phyloP scores from a whole-genome alignment of 2,113 vertebrate species.

The Ceratotherium simum region DNA sequence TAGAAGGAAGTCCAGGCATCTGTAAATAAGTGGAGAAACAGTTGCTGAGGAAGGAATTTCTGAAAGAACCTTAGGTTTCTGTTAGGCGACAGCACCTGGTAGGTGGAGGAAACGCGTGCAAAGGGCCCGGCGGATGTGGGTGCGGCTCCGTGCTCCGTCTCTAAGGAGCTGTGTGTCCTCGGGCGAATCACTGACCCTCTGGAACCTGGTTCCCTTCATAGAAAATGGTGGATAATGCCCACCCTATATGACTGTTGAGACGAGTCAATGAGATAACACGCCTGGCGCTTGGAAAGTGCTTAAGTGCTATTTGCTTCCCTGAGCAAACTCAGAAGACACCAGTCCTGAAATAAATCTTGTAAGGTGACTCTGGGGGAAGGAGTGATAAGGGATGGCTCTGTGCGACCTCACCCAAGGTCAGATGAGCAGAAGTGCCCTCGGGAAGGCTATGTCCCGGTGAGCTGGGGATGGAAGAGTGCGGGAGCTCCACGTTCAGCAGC shows the following conservation, averaged over 20 bases:
- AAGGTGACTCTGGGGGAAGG: too few species aligned
- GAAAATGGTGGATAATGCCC: neutral
- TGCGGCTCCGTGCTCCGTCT: neutral
- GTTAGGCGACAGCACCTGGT: rapidly evolving
- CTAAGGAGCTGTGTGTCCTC: too few species aligned
- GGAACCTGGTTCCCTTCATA: neutral
- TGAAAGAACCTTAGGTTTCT: neutral
- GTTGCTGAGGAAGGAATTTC: rapidly evolving
- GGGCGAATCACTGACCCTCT: too few species aligned
- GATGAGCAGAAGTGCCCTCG: rapidly evolving
- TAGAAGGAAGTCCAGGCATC: too few species aligned
- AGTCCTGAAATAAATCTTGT: neutral
- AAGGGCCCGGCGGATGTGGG: neutral
- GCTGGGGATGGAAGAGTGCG: rapidly evolving
- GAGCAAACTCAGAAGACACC: neutral
- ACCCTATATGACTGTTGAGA: rapidly evolving
- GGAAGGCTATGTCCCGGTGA: too few species aligned
- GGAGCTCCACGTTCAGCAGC: rapidly evolving
- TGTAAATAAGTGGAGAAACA: neutral
- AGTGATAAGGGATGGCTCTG: rapidly evolving
- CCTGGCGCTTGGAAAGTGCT: neutral
- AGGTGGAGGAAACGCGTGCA: too few species aligned
- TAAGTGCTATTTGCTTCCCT: neutral
- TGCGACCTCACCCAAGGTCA: rapidly evolving
- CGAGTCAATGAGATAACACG: neutral